Evolutionary conservation across 2,113 vertebrate genomes (phyloP), one percentile per base, ranked within the genome.

Genomic region (Gallinago jamesoni): DNA sequence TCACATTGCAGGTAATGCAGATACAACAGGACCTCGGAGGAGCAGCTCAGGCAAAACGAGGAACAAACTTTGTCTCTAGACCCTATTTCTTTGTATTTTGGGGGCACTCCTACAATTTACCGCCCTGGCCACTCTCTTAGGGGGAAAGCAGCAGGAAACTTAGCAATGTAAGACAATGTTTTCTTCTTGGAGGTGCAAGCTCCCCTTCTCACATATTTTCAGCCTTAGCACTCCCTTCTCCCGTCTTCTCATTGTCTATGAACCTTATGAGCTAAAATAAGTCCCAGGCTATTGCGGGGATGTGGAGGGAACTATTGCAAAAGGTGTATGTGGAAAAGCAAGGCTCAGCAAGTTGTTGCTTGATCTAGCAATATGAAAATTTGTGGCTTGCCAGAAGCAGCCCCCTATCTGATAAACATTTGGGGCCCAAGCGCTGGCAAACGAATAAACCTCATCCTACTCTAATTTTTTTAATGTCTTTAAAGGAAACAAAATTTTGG

Each of bases 1-100:
- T 52, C 27, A 30, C 0, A 0, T 17, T 35, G 63, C 31, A 18
- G 23, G 48, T 37, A 31, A 3, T 12, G 23, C 16, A 39, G 31
- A 35, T 50, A 14, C 67, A 39, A 67, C 5, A 33, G 68, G 37
- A 52, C 33, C 23, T 13, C 10, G 23, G 23, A 18, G 63, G 27
- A n/a, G 37, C 27, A 41, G 70, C 41, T 52, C 50, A 25, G 37
- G n/a, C 2, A 1, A 55, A 53, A n/a, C 4, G 10, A 43, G 20
- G 53, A 55, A 30, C 28, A 30, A 52, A 30, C 10, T 6, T 33
- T n/a, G 14, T 30, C 27, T 45, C 20, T 55, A 41, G 14, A 24
- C 8, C 12, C 5, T 24, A 9, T 84, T 78, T 66, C 66, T 79
- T 37, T 25, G 18, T 7, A 1, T 13, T 67, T 74, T 24, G 39